Percentiles rank a stretch among this genome's conserved stretches.
These are phyloP conservation scores for Salticus scenicus DNA, from an alignment of 2,888 invertebrate genomes.

Conservation along the genomic window DNA sequence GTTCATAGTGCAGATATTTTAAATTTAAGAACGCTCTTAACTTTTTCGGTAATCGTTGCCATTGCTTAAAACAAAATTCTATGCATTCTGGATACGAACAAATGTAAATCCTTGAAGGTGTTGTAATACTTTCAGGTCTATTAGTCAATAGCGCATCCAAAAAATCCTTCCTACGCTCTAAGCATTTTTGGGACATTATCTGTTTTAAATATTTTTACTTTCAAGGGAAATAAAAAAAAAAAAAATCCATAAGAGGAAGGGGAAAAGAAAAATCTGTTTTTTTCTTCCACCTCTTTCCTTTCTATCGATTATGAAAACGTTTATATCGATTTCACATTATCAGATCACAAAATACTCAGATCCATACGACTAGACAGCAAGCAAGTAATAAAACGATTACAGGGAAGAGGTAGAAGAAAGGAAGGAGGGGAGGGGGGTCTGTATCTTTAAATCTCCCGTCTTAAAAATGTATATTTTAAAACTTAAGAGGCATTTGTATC, in stretches of 20 bases:
- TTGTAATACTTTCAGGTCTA: constrained; percentile 13
- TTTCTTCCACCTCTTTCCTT: constrained; percentile 17
- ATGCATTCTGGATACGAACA: not conserved
- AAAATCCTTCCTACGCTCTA: constrained; percentile 16
- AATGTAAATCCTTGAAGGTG: too few relatives aligned
- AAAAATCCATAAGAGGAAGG: not conserved
- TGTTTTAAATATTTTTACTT: constrained; percentile 63
- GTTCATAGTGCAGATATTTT: too few relatives aligned
- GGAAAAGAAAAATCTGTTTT: not conserved
- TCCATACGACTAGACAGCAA: constrained; percentile 27
- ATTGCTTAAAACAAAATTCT: not conserved
- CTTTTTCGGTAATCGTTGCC: not conserved
- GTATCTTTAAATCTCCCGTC: constrained; percentile 34
- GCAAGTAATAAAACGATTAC: constrained; percentile 58
- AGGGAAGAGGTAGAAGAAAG: not conserved
- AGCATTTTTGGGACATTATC: constrained; percentile 47
- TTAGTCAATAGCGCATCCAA: constrained; percentile 35
- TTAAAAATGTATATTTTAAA: constrained; percentile 56
- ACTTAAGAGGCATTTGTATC: constrained; percentile 16
- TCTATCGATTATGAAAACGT: constrained; percentile 51
- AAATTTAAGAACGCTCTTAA: too few relatives aligned
- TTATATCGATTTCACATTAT: constrained; percentile 69
- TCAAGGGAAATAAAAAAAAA: not conserved
- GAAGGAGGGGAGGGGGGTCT: constrained; percentile 22
- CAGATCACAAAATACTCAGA: constrained; percentile 37